Base-by-base conservation (phyloP, 2,888 invertebrate genomes). In the Melitaea athalia region DNA sequence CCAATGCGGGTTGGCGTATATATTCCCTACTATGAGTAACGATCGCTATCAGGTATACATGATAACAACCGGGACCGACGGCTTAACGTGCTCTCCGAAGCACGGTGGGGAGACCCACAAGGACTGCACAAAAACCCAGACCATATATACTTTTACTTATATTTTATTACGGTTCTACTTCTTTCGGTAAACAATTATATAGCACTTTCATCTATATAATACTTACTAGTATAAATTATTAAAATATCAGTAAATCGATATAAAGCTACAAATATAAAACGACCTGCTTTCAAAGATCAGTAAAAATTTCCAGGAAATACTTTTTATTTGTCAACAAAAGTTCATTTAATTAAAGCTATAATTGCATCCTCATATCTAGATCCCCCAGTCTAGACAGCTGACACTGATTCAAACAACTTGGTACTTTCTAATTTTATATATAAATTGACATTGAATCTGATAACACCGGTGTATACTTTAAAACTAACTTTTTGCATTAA, bases 371-470 rank as follows among this genome's bases (percentile, higher is more conserved):
- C 15, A 12, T 12, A 14, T 55, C 53, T 55, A 33, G 53, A 53
- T 50, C 11, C 33, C 24, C 12, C 14, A n/a, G 10, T 55, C 53
- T 55, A 55, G 53, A 55, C 31, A 55, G 6, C 53, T 55, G 53
- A 55, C 53, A 55, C 53, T n/a, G n/a, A n/a, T n/a, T n/a, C 47
- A 14, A 38, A 50, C 17, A 15, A 10, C n/a, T 52, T 0, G 14
- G 31, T 33, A 55, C 53, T 55, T 55, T 55, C 53, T 33, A 12
- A 55, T 24, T 24, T 24, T 24, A 24, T 55, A 31, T 11, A 33
- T 14, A 33, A 14, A 31, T 14, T n/a, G 33, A 55, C 33, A 55
- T 31, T n/a, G 33, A 33, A n/a, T n/a, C 53, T 33, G 53, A 55
- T 55, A 55, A 33, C 7, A 55, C 10, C 17, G 10, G 11, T 17